Percentiles rank a stretch among this genome's conserved stretches.
Conservation (phyloP, 2,797 vertebrate genomes). For the Pelobates cultripes region DNA sequence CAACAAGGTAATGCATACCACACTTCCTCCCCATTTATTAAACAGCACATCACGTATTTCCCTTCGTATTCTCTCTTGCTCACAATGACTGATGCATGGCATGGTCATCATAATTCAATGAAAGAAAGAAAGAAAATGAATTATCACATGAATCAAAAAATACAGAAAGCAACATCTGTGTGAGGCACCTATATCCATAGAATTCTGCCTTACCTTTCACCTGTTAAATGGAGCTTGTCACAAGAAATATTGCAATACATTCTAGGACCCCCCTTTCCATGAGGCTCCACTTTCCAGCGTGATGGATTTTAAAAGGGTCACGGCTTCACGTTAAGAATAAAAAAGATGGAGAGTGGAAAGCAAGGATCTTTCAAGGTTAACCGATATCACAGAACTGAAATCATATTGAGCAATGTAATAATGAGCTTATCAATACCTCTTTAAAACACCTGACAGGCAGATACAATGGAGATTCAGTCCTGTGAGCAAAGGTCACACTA, state of each 20-base stretch:
- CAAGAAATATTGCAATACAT: conserved; percentile 41
- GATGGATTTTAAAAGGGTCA: conserved; percentile 69
- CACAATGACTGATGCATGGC: neutral
- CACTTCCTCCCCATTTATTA: neutral
- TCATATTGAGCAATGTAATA: conserved; percentile 62
- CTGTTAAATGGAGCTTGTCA: conserved; percentile 50
- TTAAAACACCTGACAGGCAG: conserved; percentile 69
- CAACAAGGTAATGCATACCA: neutral
- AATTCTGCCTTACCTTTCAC: conserved; percentile 33
- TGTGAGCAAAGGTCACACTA: conserved; percentile 70
- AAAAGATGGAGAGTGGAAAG: conserved; percentile 51
- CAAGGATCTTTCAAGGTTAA: conserved; percentile 60
- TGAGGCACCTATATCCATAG: neutral
- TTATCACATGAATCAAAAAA: neutral
- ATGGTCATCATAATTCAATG: neutral
- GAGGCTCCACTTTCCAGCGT: conserved; percentile 74
- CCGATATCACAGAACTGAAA: conserved; percentile 62
- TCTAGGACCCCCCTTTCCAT: conserved; percentile 5
- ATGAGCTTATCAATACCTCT: conserved; percentile 73
- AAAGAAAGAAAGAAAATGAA: neutral
- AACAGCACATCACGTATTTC: neutral
- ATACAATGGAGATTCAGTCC: conserved; percentile 65
- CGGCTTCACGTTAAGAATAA: conserved; percentile 30
- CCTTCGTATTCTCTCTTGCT: neutral
- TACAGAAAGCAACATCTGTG: conserved; percentile 29